Percentiles rank a stretch among this genome's conserved stretches.
Conservation (phyloP, 2,888 invertebrate species). For the Heliconius aoede region DNA sequence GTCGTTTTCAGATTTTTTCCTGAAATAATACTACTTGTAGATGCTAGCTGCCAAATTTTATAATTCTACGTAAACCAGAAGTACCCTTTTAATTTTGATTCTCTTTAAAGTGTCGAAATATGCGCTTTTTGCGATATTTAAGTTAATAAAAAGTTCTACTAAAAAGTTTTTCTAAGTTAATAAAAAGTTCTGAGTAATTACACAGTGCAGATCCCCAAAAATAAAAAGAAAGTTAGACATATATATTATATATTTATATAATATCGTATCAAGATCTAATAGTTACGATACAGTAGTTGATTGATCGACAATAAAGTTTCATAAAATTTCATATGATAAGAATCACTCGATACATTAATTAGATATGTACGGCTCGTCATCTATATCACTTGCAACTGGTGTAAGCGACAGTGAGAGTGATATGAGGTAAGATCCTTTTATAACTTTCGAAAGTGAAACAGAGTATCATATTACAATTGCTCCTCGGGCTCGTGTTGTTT, state of each 20-base stretch:
- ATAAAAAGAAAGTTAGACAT: constrained; percentile 7
- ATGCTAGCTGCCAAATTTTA: no score
- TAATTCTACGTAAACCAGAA: no score
- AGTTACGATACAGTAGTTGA: constrained; percentile 22
- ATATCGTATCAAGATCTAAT: not conserved
- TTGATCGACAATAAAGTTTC: constrained; percentile 25
- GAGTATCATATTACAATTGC: constrained; percentile 48
- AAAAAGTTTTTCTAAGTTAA: no score
- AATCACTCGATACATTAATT: constrained; percentile 32
- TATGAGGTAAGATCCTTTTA: constrained; percentile 48
- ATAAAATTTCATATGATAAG: constrained; percentile 30
- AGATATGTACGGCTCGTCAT: constrained; percentile 32
- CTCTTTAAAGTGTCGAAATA: no score
- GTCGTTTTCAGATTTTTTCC: no score
- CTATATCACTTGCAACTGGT: constrained; percentile 49
- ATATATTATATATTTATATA: no score
- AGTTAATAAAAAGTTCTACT: no score
- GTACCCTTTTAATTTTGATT: no score
- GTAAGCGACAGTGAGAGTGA: constrained; percentile 50
- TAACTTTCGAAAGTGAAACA: constrained; percentile 51
- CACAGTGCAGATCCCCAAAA: no score
- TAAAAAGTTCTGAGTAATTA: no score
- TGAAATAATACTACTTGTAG: no score
- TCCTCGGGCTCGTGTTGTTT: constrained; percentile 49
- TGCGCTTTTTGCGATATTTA: no score